Conservation (phyloP, 2,797 vertebrate genomes). For the Lemur catta region DNA sequence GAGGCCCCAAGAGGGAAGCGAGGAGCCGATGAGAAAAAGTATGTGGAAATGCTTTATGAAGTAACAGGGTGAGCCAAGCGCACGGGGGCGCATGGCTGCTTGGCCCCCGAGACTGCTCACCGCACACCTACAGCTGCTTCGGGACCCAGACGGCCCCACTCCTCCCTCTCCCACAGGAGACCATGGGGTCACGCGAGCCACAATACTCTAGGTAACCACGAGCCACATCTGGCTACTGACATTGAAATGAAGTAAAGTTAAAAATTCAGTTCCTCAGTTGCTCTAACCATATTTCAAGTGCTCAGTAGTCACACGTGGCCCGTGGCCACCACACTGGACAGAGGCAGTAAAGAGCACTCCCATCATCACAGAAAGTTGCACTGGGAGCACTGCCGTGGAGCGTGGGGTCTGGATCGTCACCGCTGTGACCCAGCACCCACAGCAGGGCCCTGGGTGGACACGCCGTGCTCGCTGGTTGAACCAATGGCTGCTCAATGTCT, state of each 20-base stretch:
- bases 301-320: background rate
- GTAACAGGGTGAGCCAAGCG: too few relatives aligned
- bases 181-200: background rate
- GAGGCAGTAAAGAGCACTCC: background rate
- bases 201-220: background rate
- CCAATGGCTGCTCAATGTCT: background rate
- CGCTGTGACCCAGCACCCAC: background rate
- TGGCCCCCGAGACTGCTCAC: background rate
- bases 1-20: background rate
- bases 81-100: rapidly evolving
- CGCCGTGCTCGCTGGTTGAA: rapidly evolving
- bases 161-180: background rate
- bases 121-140: background rate
- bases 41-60: background rate
- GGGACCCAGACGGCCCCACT: background rate
- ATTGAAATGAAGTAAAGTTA: background rate
- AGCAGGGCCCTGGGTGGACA: background rate
- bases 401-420: background rate
- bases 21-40: background rate
- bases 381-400: background rate
- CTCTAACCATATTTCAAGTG: background rate
- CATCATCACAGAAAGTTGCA: background rate
- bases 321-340: background rate
- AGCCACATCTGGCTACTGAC: background rate
- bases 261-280: background rate